Evolutionary conservation across 2,797 vertebrate genomes (phyloP), one percentile per base, ranked within the genome.

Genomic region (Squalus acanthias): DNA sequence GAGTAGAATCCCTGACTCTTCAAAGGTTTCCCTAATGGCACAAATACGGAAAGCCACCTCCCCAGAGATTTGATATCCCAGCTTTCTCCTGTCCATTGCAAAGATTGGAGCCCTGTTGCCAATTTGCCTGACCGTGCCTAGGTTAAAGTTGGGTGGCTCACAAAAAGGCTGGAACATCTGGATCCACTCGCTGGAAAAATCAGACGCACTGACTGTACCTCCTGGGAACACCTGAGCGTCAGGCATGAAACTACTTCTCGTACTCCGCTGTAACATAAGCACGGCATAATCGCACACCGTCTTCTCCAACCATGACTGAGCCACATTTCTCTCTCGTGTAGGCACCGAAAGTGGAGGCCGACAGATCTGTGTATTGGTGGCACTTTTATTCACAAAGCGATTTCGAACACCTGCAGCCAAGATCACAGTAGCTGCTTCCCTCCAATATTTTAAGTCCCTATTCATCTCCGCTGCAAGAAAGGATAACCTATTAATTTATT

Each of bases 11-110:
- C 99, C 99, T 0, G 98, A 98, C 96, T 99, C 99, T 97, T 99
- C 99, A 96, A 99, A 99, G 0, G 99, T 98, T 97, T 99, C 99
- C 96, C 99, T 97, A 96, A 99, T 96, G 0, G 99, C 99, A 97
- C 99, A 99, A 96, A 99, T 99, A 67, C 99, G 98, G 96, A 98
- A 98, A 13, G 99, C 99, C 0, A 99, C 98, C 94, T 99, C 98
- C 22, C 98, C 98, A 1, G 98, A 97, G 26, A 98, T 76, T 0
- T 97, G 97, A 13, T 98, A 98, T 3, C 98, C 98, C 8, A 98
- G 96, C 3, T 97, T 97, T 8, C 96, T 29, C 0, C 98, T 96
- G 96, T 98, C 97, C 0, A 97, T 98, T 39, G 98, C 98, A 95
- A 98, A 98, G 0, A 98, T 97, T 0, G 97, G 98, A 0, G 97